A percentile compares a stretch with the other conserved stretches of the same genome.
Conservation (phyloP, 2,797 vertebrate species). For the Pseudomugil gertrudae region DNA sequence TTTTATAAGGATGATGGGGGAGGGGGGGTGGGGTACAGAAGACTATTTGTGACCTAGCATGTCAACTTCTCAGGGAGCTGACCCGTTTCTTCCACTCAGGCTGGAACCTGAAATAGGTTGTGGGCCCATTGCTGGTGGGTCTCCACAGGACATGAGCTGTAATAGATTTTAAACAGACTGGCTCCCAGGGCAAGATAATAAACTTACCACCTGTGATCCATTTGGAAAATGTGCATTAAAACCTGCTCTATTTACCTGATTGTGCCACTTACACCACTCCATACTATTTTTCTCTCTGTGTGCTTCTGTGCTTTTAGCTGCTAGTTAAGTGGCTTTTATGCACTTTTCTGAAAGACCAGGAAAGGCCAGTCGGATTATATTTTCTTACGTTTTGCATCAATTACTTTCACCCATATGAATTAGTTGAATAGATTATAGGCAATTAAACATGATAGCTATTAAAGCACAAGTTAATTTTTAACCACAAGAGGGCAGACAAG, state of each 20-base stretch:
- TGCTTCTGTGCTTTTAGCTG: slow-evolving; percentile 21
- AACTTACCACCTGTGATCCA: slow-evolving; percentile 46
- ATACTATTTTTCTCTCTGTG: slow-evolving; percentile 10
- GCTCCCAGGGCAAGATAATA: slow-evolving; percentile 48
- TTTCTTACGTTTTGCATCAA: slow-evolving; percentile 31
- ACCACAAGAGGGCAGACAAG: slow-evolving; percentile 2
- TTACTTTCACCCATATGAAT: not conserved
- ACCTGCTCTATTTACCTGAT: slow-evolving; percentile 50
- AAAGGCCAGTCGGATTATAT: slow-evolving; percentile 7
- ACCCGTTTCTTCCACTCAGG: slow-evolving; percentile 59
- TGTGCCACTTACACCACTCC: slow-evolving; percentile 22
- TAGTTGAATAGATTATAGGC: slow-evolving; percentile 2
- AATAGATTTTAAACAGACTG: slow-evolving; percentile 70
- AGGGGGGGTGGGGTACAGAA: too few relatives aligned
- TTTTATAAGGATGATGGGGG: too few relatives aligned
- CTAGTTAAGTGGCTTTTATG: slow-evolving; percentile 39
- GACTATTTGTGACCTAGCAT: slow-evolving; percentile 55
- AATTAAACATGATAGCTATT: not conserved
- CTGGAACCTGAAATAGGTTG: slow-evolving; percentile 63
- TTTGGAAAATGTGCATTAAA: slow-evolving; percentile 46
- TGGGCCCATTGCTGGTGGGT: slow-evolving; percentile 54
- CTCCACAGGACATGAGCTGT: slow-evolving; percentile 64
- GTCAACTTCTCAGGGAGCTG: slow-evolving; percentile 60
- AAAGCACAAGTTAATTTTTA: not conserved
- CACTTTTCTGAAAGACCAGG: slow-evolving; percentile 34